Percentiles rank a stretch among this genome's conserved stretches.
These are phyloP conservation scores for Sparidentex hasta DNA, from an alignment of 2,797 vertebrate species.

Conservation along the genomic window DNA sequence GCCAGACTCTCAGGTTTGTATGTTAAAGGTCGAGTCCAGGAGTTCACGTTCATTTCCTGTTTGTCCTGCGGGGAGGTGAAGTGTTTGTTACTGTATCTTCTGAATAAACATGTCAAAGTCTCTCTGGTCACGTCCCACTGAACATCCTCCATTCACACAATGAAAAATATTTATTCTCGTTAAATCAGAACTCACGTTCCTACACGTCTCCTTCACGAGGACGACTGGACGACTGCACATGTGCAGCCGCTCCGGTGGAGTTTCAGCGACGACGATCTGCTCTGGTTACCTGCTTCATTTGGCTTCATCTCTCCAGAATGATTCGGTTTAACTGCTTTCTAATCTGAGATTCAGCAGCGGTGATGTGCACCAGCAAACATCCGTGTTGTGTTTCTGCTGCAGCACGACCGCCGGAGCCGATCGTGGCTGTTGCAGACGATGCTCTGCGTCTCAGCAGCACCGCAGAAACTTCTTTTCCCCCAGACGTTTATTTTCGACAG, in stretches of 20 bases:
- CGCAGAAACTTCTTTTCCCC: too few species aligned
- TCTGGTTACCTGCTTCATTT: too few species aligned
- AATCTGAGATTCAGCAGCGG: too few species aligned
- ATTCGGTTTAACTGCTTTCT: neutral
- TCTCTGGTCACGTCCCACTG: neutral
- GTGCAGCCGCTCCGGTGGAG: neutral
- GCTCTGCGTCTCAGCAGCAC: too few species aligned
- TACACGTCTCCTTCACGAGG: neutral
- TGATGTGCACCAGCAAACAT: neutral
- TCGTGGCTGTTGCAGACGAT: too few species aligned
- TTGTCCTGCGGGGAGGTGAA: neutral
- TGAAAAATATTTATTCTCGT: neutral
- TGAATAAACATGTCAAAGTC: neutral
- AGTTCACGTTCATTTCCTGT: conserved; percentile 29
- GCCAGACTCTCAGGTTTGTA: conserved; percentile 17
- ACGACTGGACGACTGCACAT: neutral
- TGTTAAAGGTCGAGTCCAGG: conserved; percentile 59
- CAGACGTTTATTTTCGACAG: too few species aligned
- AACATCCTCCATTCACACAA: neutral
- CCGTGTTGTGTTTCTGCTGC: too few species aligned
- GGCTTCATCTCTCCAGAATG: neutral
- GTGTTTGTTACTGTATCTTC: neutral
- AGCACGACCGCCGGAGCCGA: too few species aligned
- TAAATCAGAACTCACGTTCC: neutral
- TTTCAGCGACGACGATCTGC: neutral